Evolutionary conservation across 1,140 invertebrate genomes (phyloP).

Genomic region (Pseudomyrmex dendroicus): DNA sequence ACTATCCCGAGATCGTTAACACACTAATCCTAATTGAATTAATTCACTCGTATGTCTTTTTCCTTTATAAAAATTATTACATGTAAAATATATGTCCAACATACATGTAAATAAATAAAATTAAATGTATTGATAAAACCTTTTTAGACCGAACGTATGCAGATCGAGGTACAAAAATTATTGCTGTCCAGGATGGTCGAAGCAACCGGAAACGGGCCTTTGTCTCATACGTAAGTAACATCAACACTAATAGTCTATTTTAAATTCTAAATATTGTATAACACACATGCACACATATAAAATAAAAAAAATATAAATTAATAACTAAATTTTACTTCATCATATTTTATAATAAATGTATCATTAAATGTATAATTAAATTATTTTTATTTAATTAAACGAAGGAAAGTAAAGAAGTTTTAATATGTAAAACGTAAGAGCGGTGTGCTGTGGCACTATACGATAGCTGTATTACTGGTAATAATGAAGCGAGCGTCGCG

Average conservation of each 20-base stretch:
- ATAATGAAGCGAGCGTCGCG: neutral
- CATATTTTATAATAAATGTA: no score
- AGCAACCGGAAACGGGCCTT: conserved; percentile 88
- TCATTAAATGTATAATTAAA: no score
- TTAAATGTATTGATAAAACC: neutral
- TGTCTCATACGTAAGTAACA: conserved; percentile 93
- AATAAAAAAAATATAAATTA: no score
- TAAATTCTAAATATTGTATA: no score
- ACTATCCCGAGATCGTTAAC: neutral
- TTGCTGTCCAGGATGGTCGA: conserved; percentile 94
- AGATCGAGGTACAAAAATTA: conserved; percentile 88
- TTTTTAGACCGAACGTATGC: conserved; percentile 92
- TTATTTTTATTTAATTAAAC: neutral
- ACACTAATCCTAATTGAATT: neutral
- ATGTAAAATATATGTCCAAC: neutral
- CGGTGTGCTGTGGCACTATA: neutral
- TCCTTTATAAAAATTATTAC: neutral
- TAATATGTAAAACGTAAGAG: neutral
- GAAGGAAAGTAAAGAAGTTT: neutral
- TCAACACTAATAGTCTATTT: neutral
- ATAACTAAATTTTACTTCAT: no score
- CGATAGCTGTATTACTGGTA: neutral
- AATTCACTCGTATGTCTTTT: neutral
- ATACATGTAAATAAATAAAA: no score
- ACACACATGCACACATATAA: no score